Percentiles rank a stretch among this genome's conserved stretches.
These are phyloP conservation scores for Salvelinus fontinalis DNA, from an alignment of 2,113 vertebrate species.

Conservation along the genomic window DNA sequence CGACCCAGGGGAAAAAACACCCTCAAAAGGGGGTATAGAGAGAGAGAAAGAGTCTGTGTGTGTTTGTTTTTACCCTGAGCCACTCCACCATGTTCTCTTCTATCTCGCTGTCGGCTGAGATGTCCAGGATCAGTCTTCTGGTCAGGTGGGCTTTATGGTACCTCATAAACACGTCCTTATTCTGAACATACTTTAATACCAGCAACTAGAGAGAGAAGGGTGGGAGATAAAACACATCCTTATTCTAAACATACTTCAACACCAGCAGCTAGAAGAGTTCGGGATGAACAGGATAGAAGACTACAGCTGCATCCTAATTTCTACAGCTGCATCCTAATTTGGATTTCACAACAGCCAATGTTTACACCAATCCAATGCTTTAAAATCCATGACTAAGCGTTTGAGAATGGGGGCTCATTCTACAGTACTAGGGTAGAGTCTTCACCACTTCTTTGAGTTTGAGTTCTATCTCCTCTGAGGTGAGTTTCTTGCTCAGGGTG, in stretches of 20 bases:
- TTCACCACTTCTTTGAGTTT: constrained; percentile 98
- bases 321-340: too few species aligned
- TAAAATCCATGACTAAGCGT: too few species aligned
- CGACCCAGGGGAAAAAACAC: not conserved
- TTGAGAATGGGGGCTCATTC: too few species aligned
- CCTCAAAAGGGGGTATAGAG: not conserved
- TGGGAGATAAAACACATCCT: constrained; percentile 85
- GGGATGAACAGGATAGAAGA: too few species aligned
- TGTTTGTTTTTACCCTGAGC: constrained; percentile 83
- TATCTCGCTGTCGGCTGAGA: constrained; percentile 98
- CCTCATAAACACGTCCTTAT: constrained; percentile 99
- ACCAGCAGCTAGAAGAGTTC: constrained; percentile 83
- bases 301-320: too few species aligned
- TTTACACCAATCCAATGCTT: too few species aligned
- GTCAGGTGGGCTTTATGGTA: constrained; percentile 99
- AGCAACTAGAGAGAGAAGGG: constrained; percentile 76
- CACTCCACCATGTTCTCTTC: constrained; percentile 99
- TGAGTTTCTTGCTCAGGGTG: constrained; percentile 97
- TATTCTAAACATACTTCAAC: constrained; percentile 98
- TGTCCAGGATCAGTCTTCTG: constrained; percentile 95
- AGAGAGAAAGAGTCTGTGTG: not conserved
- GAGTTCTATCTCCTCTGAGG: constrained; percentile 97
- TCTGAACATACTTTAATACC: constrained; percentile 98
- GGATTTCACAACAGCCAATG: too few species aligned
- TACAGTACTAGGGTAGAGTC: not conserved